Evolutionary conservation across 1,140 invertebrate species (phyloP), one percentile per base, ranked within the genome.

Genomic region (Bemisia tabaci): DNA sequence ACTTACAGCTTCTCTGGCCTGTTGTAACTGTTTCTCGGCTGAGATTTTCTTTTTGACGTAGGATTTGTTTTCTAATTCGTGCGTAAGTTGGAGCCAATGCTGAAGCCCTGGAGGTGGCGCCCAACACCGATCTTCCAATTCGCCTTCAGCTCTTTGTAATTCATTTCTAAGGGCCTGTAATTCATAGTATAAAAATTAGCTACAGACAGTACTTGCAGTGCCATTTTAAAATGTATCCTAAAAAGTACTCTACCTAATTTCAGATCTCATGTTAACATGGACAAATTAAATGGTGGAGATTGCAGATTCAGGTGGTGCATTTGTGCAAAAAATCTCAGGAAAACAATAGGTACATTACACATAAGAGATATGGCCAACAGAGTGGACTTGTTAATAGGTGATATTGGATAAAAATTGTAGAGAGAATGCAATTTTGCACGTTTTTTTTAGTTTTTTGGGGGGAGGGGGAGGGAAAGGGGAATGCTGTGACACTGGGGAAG

Each of bases 81-180:
- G 91, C 0, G 94, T 97, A 21, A 96, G 79, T 75, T 97, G 94
- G 17, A 97, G 78, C 94, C 93, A 97, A 68, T 91, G 86, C 74
- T 95, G 93, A 9, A 97, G 80, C n/a, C 89, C 90, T 24, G 83
- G 78, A 1, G 94, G 92, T 1, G 92, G 89, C 12, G 88, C 84
- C 90, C 87, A 94, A 75, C 88, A 92, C 63, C 89, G 83, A 74
- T 92, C 89, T 73, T 93, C 90, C 24, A 95, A 79, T 78, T 95
- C 91, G 58, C 89, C 89, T 77, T 95, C 92, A 12, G 92, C 90
- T 26, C 90, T 82, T 71, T 87, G 85, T 25, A 96, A 78, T 74
- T 95, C 90, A 70, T 83, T 82, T 69, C 91, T 84, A 60, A 93
- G 78, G 82, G 89, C 87, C 87, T 87, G 67, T 1, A 74, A 80